phyloP scores from a whole-genome alignment of 2,888 invertebrate genomes.

The Tuta absoluta region DNA sequence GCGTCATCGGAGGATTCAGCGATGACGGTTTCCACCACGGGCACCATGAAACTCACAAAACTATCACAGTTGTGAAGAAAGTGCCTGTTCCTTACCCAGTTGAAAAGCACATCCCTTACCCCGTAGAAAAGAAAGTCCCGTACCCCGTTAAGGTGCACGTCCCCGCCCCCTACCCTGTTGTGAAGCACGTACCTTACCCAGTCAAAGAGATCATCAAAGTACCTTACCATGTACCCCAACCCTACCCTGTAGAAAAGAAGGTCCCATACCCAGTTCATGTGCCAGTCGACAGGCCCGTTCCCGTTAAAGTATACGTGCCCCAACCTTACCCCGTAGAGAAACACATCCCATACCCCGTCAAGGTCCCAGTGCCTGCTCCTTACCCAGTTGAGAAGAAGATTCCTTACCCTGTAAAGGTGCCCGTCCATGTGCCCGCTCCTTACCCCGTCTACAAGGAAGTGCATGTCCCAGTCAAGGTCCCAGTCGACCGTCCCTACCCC shows the following conservation, averaged over 20 bases:
- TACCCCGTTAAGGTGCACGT: slow-evolving; percentile 84
- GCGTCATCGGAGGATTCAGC: slow-evolving; percentile 43
- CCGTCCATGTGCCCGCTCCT: slow-evolving; percentile 82
- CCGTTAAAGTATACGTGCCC: slow-evolving; percentile 80
- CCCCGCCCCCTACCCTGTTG: slow-evolving; percentile 86
- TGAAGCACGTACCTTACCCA: slow-evolving; percentile 84
- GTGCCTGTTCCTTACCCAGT: slow-evolving; percentile 87
- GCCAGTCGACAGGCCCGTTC: slow-evolving; percentile 75
- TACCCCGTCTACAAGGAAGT: slow-evolving; percentile 83
- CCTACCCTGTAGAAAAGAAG: slow-evolving; percentile 85
- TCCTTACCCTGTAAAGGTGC: slow-evolving; percentile 84
- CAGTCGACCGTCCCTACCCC: slow-evolving; percentile 84
- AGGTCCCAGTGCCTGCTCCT: slow-evolving; percentile 85
- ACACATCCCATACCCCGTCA: slow-evolving; percentile 84
- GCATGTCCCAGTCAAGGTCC: slow-evolving; percentile 83
- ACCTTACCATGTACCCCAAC: slow-evolving; percentile 84
- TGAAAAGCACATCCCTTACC: slow-evolving; percentile 85
- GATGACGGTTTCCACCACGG: slow-evolving; percentile 57
- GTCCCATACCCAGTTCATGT: slow-evolving; percentile 80
- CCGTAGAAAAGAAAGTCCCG: slow-evolving; percentile 84
- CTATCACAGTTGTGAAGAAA: slow-evolving; percentile 87
- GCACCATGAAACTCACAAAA: slow-evolving; percentile 82
- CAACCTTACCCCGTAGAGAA: slow-evolving; percentile 83
- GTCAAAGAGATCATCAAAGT: slow-evolving; percentile 84
- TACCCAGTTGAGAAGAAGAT: slow-evolving; percentile 85